Conservation (phyloP, 1,140 invertebrate genomes). For the Anoplolepis gracilipes region DNA sequence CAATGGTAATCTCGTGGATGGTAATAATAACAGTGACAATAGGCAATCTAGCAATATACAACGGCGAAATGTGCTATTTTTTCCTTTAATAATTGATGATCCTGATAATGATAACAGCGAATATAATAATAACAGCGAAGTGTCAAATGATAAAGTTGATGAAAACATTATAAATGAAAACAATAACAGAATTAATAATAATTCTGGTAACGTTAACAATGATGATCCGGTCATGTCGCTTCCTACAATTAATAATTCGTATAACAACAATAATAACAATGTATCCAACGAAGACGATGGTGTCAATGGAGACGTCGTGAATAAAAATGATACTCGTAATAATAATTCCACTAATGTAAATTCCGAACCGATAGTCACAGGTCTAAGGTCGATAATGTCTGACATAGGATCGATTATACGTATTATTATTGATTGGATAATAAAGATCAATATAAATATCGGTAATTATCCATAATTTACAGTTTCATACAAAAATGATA, state of each 20-base stretch:
- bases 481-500: no score
- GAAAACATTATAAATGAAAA: slow-evolving; percentile 53
- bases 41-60: background rate
- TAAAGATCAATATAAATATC: no score
- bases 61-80: background rate
- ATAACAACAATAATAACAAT: slow-evolving; percentile 8
- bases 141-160: background rate
- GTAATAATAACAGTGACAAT: no score
- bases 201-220: slow-evolving; percentile 32
- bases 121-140: background rate
- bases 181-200: slow-evolving; percentile 35
- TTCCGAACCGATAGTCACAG: no score
- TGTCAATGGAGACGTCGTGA: slow-evolving; percentile 36
- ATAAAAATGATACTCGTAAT: slow-evolving; percentile 30
- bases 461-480: no score
- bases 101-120: no score
- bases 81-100: no score
- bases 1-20: no score
- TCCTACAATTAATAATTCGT: slow-evolving; percentile 51
- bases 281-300: slow-evolving; percentile 20
- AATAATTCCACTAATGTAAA: background rate
- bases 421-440: background rate
- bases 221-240: background rate
- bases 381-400: background rate
- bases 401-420: background rate